Conservation (phyloP, 2,888 invertebrate species). For the Apodemia zela region DNA sequence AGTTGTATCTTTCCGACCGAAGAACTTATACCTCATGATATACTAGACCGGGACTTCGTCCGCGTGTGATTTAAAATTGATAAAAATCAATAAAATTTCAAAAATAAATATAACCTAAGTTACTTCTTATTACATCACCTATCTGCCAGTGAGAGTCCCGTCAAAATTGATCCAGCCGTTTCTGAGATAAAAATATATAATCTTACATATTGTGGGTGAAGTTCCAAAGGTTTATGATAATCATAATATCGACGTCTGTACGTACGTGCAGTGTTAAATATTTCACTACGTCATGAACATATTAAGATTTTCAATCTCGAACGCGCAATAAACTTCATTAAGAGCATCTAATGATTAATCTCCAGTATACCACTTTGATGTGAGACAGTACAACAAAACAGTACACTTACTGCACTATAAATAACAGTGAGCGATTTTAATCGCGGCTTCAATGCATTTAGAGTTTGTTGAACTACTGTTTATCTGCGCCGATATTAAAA, state of each 20-base stretch:
- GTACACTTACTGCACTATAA: slow-evolving; percentile 7
- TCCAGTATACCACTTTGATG: slow-evolving; percentile 6
- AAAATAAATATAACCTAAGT: too few relatives aligned
- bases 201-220: not conserved
- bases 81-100: too few relatives aligned
- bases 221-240: not conserved
- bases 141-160: too few relatives aligned
- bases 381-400: slow-evolving; percentile 12
- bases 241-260: not conserved
- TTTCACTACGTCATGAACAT: not conserved
- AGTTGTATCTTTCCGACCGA: too few relatives aligned
- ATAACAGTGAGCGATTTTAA: slow-evolving; percentile 9
- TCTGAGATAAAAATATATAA: too few relatives aligned
- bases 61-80: too few relatives aligned
- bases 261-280: not conserved
- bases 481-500: not conserved
- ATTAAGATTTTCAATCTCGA: slow-evolving; percentile 4
- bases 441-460: slow-evolving; percentile 2
- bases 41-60: too few relatives aligned
- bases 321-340: slow-evolving; percentile 8
- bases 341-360: slow-evolving; percentile 3
- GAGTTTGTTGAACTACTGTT: slow-evolving; percentile 9
- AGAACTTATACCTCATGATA: too few relatives aligned
- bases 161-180: too few relatives aligned
- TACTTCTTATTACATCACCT: too few relatives aligned